These are phyloP conservation scores for Phyllotis vaccarum DNA, from an alignment of 2,797 vertebrate genomes.

Conservation along the genomic window DNA sequence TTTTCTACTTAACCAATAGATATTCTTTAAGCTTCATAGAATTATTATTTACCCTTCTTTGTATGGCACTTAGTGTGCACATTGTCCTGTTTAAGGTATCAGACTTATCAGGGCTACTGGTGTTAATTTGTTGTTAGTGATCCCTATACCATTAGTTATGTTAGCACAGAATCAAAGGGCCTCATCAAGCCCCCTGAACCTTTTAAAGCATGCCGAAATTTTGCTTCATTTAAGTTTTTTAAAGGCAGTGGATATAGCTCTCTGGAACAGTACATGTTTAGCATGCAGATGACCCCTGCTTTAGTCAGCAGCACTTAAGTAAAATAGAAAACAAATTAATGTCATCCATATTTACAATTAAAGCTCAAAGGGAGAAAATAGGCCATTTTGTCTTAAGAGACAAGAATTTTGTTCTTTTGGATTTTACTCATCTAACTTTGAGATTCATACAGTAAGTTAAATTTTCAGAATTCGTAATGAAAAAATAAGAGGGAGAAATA, in stretches of 20 bases:
- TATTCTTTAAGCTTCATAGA: neutral
- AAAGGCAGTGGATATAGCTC: conserved; percentile 8
- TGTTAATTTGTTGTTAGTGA: conserved; percentile 61
- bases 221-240: conserved; percentile 57
- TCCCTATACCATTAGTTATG: conserved; percentile 37
- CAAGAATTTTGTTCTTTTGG: neutral
- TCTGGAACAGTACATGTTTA: neutral
- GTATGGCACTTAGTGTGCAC: neutral
- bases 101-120: neutral
- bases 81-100: conserved; percentile 22
- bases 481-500: neutral
- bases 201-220: conserved; percentile 34
- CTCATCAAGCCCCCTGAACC: conserved; percentile 42
- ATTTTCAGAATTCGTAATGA: conserved; percentile 45
- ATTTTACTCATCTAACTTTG: conserved; percentile 53
- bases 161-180: conserved; percentile 58
- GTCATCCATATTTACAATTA: conserved; percentile 50
- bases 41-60: conserved; percentile 26
- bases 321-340: neutral
- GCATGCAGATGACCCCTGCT: neutral
- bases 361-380: conserved; percentile 47
- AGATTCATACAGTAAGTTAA: conserved; percentile 59
- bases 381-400: conserved; percentile 17
- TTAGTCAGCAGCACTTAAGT: neutral
- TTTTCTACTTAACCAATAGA: conserved; percentile 42